Percentiles rank a stretch among this genome's conserved stretches.
phyloP scores from a whole-genome alignment of 2,797 vertebrate species.

The Macropus fuliginosus region DNA sequence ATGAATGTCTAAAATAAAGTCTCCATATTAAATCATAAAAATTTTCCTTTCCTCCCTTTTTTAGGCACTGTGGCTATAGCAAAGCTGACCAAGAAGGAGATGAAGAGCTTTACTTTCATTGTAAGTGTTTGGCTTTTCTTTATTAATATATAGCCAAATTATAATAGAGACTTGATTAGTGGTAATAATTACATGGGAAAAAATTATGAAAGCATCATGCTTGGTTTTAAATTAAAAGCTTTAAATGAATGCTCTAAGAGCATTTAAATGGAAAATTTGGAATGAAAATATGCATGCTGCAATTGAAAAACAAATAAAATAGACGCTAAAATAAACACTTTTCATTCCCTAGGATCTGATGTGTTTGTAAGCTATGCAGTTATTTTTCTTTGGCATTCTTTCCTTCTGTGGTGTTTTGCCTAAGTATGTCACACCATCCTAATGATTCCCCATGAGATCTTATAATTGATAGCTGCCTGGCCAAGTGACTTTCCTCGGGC shows the following conservation, averaged over 20 bases:
- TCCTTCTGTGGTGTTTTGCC: conserved; percentile 76
- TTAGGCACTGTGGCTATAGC: conserved; percentile 98
- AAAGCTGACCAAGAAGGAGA: conserved; percentile 99
- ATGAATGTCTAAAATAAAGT: conserved; percentile 58
- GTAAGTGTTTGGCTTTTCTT: conserved; percentile 92
- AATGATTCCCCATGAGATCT: conserved; percentile 88
- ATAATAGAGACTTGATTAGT: conserved; percentile 55
- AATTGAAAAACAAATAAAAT: conserved; percentile 42
- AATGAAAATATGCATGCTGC: conserved; percentile 31
- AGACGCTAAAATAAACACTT: conserved; percentile 25
- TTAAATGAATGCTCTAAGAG: conserved; percentile 46
- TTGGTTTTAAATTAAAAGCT: conserved; percentile 56
- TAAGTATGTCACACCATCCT: conserved; percentile 79
- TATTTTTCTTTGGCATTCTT: conserved; percentile 74
- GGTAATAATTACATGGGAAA: conserved; percentile 60
- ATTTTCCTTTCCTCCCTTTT: conserved; percentile 16
- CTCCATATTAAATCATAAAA: conserved; percentile 63
- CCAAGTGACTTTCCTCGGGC: conserved; percentile 83
- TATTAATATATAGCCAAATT: conserved; percentile 69
- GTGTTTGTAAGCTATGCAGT: conserved; percentile 46
- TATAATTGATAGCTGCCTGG: conserved; percentile 81
- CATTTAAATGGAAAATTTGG: conserved; percentile 49
- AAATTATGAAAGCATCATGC: conserved; percentile 70
- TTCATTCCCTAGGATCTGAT: conserved; percentile 35
- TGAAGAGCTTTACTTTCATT: conserved; percentile 99